Evolutionary conservation across 1,140 invertebrate species (phyloP), one percentile per base, ranked within the genome.

Genomic region (Musca vetustissima): DNA sequence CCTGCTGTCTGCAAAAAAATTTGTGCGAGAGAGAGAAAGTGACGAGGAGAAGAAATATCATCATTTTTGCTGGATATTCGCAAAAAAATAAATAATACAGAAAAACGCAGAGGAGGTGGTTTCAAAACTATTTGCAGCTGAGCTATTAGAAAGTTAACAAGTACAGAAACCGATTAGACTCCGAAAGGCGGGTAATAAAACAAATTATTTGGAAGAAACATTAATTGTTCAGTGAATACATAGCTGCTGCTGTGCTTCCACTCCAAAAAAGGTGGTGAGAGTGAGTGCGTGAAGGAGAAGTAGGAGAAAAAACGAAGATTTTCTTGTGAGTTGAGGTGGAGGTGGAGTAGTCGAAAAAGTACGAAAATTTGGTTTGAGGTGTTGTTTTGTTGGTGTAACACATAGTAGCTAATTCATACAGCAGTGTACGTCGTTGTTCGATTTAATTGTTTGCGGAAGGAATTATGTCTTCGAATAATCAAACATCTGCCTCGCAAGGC

Each of bases 401-500:
- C 21, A 15, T 15, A 57, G 14, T n/a, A n/a, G n/a, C n/a, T 43
- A 1, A 43, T 43, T 43, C 36, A 28, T 8, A 28, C 3, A 28
- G 8, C n/a, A 43, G 36, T 43, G 4, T 43, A 9, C 36, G 4
- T 43, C 3, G 28, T 8, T 28, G 8, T 28, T 28, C 3, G 28
- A 28, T n/a, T 32, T 32, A 32, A 9, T 32, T 32, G 28, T 15
- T 49, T 59, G 17, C 9, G 28, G 22, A 36, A 19, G n/a, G 57
- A 25, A 6, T 36, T 43, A 81, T 81, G 79, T 81, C 79, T 78
- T 80, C 78, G 74, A 80, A 76, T 77, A 81, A 74, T 75, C 78
- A 80, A 77, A 73, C 75, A 68, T 73, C 72, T 67, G 71, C 55
- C 59, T 67, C 66, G 49, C 50, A 67, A 22, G 70, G 64, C 24